Evolutionary conservation across 2,888 invertebrate genomes (phyloP), one percentile per base, ranked within the genome.

Genomic region (Sarcophaga variegata): DNA sequence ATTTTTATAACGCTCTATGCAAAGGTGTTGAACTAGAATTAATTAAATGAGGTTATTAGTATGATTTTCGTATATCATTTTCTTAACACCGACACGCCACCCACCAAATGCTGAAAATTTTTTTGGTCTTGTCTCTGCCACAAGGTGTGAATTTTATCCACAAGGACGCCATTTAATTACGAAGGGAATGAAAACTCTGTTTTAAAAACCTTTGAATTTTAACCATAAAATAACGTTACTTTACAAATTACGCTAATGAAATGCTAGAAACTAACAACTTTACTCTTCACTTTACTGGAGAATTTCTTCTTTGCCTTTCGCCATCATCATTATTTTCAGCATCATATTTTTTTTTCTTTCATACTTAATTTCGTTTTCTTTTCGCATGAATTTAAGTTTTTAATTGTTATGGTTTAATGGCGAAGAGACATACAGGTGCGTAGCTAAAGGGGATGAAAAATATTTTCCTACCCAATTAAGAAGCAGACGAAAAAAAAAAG

Each of bases 221-320:
- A 64, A 74, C 54, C 72, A 83, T 83, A 75, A 54, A 74, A 81
- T 75, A 62, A 70, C 63, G 71, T 80, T 85, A 75, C 74, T 83
- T 83, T 77, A 81, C 59, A 89, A 89, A 90, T 89, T 87, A 89
- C 83, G 81, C 88, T 90, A 89, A 89, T 90, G 88, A 90, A 90
- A 88, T 89, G 88, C 83, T 88, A 80, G 75, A 70, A 85, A 74
- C 59, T 64, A 37, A 54, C 37, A 54, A n/a, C 25, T 27, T 47
- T n/a, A 60, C 11, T 37, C 11, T 6, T 62, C 63, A 67, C 54
- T 20, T 37, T 64, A 2, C 12, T 37, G 27, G 76, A n/a, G 60
- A 27, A 47, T 25, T 17, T 11, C 10, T 45, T 64, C n/a, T 59
- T 66, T 66, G 72, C 70, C 74, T 20, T 14, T 47, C 25, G 47